Evolutionary conservation across 2,888 invertebrate genomes (phyloP), one percentile per base, ranked within the genome.

Genomic region (Apantesis nais): DNA sequence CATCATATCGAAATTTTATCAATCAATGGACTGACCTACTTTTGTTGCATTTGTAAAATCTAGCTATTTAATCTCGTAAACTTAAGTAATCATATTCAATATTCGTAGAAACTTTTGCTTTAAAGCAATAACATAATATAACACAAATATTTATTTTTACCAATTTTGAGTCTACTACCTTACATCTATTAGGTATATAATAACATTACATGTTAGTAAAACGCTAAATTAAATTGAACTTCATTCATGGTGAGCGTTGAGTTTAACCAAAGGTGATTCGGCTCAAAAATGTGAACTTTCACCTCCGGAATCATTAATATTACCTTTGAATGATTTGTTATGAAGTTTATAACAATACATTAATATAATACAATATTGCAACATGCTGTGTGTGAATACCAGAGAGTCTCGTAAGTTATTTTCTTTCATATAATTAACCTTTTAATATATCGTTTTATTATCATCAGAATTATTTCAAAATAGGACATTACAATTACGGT

Each of bases 261-360:
- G 41, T 29, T 55, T 66, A 39, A 66, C 14, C 55, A 55, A 87
- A 83, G 81, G 80, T 76, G 60, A 61, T 65, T 66, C 61, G 72
- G 75, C 68, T 81, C 74, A 75, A 85, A 81, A 85, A 82, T 78
- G 52, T 82, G 83, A 87, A 83, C 90, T 90, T 85, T 90, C 86
- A 85, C 87, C 84, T 83, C 67, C 67, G 66, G 61, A 70, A 75
- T 76, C 67, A 84, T 85, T 81, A 84, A 85, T 84, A 79, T 71
- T 74, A 72, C 74, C 70, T 77, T 78, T 77, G 71, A 70, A 73
- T 74, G 79, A 79, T 83, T 78, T 79, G 77, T 79, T 78, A 78
- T 69, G 71, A 71, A 74, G 80, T 84, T 80, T 75, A 71, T 70
- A 74, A 79, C 78, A 81, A 80, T 76, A 73, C 72, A 74, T 67